These are phyloP conservation scores for Heliangelus exortis DNA, from an alignment of 2,797 vertebrate genomes.

Conservation along the genomic window DNA sequence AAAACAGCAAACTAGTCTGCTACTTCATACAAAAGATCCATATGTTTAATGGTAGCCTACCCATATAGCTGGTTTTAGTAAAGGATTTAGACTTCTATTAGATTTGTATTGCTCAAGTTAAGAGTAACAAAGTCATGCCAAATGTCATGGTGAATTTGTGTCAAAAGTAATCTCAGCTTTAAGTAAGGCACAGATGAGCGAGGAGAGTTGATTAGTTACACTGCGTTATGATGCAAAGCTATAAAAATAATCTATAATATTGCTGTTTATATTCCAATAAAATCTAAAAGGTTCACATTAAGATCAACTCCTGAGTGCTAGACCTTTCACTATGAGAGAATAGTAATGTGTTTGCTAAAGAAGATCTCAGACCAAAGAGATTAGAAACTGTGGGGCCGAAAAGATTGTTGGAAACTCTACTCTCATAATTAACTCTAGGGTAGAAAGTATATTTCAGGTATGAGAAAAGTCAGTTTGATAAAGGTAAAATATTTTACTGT, in stretches of 20 bases:
- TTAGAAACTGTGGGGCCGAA: neutral
- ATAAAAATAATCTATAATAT: neutral
- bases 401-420: neutral
- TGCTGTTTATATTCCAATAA: slow-evolving; percentile 20
- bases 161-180: neutral
- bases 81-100: neutral
- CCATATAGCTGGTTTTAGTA: neutral
- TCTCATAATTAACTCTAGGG: neutral
- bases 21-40: neutral
- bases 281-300: neutral
- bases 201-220: neutral
- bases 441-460: neutral
- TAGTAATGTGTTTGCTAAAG: neutral
- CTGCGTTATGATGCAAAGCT: neutral
- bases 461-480: neutral
- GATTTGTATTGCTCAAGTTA: neutral
- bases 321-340: neutral
- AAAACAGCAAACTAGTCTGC: neutral
- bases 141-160: neutral
- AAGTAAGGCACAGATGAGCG: neutral
- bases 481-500: neutral
- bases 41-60: neutral
- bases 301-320: neutral
- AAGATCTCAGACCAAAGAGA: neutral
- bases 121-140: neutral